Evolutionary conservation across 2,113 vertebrate species (phyloP).

Genomic region (Lasiurus cinereus): DNA sequence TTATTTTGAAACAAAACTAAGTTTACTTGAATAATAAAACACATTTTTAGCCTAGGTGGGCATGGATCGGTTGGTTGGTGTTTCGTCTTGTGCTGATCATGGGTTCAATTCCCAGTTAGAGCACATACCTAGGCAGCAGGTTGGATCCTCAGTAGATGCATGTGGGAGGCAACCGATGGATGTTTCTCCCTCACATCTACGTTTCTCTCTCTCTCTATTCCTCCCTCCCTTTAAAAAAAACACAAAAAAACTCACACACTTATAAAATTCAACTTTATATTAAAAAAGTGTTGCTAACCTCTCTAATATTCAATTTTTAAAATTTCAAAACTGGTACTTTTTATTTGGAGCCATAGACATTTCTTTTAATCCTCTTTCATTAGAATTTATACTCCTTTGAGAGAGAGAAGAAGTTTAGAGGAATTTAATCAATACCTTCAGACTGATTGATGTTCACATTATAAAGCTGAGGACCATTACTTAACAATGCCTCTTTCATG

Average conservation of each 20-base stretch:
- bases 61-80: not conserved
- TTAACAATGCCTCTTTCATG: not conserved
- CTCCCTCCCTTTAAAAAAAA: not conserved
- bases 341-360: not conserved
- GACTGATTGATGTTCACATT: not conserved
- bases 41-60: not conserved
- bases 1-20: not conserved
- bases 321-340: not conserved
- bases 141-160: no score
- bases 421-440: not conserved
- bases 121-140: not conserved
- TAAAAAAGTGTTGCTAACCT: not conserved
- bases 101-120: not conserved
- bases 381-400: slow-evolving; percentile 14
- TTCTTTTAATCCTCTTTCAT: not conserved
- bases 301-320: slow-evolving; percentile 5
- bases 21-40: slow-evolving; percentile 21
- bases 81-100: not conserved
- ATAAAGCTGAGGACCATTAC: not conserved
- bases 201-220: not conserved
- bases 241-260: not conserved
- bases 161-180: not conserved
- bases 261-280: slow-evolving; percentile 1
- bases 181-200: not conserved
- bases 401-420: not conserved